Evolutionary conservation across 2,888 invertebrate species (phyloP).

Genomic region (Melikaiella ostensackeni): DNA sequence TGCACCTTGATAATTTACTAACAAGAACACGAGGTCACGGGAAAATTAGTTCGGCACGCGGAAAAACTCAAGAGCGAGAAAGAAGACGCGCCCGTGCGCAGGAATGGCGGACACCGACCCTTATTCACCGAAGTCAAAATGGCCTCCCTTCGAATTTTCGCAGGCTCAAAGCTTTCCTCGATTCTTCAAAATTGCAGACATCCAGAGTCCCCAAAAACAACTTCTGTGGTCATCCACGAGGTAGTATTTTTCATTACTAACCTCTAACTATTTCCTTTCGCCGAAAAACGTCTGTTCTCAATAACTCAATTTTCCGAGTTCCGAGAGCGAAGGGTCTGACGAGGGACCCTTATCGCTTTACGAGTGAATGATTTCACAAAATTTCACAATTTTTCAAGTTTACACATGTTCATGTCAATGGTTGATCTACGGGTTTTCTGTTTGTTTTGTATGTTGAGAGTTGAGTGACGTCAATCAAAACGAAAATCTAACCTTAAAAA

Average conservation of each 20-base stretch:
- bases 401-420: not conserved
- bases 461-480: not conserved
- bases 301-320: not conserved
- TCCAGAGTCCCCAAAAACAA: not conserved
- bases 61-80: conserved; percentile 64
- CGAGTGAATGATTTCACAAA: conserved; percentile 16
- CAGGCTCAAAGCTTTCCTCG: conserved; percentile 56
- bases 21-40: conserved; percentile 45
- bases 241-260: conserved; percentile 6
- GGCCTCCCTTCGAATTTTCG: conserved; percentile 72
- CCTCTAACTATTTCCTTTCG: not conserved
- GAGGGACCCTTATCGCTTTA: conserved; percentile 21
- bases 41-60: conserved; percentile 21
- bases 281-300: not conserved
- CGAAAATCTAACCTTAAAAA: conserved; percentile 23
- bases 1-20: conserved; percentile 41
- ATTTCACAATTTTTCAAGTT: conserved; percentile 26
- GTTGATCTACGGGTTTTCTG: not conserved
- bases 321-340: conserved; percentile 20
- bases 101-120: conserved; percentile 74
- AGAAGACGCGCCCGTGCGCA: conserved; percentile 74
- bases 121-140: conserved; percentile 73
- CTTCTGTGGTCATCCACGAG: not conserved
- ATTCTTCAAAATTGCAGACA: conserved; percentile 21
- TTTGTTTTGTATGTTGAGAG: not conserved